Base-by-base conservation (phyloP, 2,797 vertebrate genomes). In the Simalia tracyae region DNA sequence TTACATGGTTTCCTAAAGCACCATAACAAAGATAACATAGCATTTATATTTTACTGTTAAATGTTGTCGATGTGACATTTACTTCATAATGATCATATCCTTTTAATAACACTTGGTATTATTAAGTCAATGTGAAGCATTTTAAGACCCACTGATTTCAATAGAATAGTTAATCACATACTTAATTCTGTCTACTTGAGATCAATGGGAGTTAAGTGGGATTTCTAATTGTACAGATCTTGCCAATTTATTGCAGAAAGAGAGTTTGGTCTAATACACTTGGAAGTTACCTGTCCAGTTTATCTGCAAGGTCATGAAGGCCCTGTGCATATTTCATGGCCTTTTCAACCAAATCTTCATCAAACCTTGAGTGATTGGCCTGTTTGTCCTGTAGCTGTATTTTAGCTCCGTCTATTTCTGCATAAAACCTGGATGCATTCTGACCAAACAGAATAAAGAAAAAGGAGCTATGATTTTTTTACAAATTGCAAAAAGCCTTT, bases 391-490 rank as follows among this genome's bases (percentile, higher is more conserved):
- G 97, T 94, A 99, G 95, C 92, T 97, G 98, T 72, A 96, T 97
- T 94, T 96, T 96, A 0, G 98, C 99, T 22, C 99, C 99, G 66
- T 99, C 99, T 92, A 99, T 98, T 92, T 98, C 98, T 46, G 99
- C 99, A 9, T 99, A 98, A 96, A 98, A 98, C 59, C 98, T 96
- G 0, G 98, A 98, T 86, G 98, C 97, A 4, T 98, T 99, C 99
- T 99, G 94, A 92, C 94, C 15, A 93, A 94, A 96, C 95, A 50
- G 88, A 95, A 61, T 14, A 94, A 89, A 89, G 26, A 8, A 90
- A 91, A 89, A 87, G 91, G 86, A 95, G 87, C n/a, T 26, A 19
- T 59, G 57, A 19, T 26, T 31, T 84, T 88, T 88, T 36, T 36
- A 88, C 24, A 54, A 63, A 19, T 19, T 50, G 26, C 8, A 57